These are phyloP conservation scores for Lineus longissimus DNA, from an alignment of 1,140 invertebrate species.

Conservation along the genomic window DNA sequence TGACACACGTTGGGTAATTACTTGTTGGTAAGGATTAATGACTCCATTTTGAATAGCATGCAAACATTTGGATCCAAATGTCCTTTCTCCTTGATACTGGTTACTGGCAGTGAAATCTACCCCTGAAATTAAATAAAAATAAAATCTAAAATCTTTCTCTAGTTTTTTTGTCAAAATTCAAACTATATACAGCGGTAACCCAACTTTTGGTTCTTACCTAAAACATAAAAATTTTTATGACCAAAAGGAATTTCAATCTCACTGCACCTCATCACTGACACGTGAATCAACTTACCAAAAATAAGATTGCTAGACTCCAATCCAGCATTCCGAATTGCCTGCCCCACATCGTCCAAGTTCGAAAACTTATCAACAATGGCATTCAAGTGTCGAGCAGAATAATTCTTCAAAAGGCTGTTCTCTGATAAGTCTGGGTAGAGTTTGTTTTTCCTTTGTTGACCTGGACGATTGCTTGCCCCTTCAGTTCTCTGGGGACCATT, in stretches of 20 bases:
- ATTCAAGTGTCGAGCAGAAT: constrained; percentile 6
- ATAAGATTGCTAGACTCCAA: constrained; percentile 54
- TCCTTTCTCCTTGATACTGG: constrained; percentile 43
- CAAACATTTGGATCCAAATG: constrained; percentile 38
- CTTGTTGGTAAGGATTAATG: constrained; percentile 41
- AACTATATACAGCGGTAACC: no score
- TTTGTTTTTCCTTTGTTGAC: no score
- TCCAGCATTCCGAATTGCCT: constrained; percentile 47
- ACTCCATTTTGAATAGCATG: constrained; percentile 26
- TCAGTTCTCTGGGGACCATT: no score
- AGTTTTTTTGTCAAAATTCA: no score
- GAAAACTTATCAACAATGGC: constrained; percentile 36
- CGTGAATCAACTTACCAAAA: constrained; percentile 36
- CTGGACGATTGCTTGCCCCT: no score
- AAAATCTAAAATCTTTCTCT: not conserved
- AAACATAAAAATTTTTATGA: no score
- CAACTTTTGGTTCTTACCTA: no score
- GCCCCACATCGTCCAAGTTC: constrained; percentile 43
- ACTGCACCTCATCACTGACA: not conserved
- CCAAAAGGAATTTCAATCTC: no score
- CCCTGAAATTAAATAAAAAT: constrained; percentile 28
- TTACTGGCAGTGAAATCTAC: constrained; percentile 58
- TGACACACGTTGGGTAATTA: constrained; percentile 9
- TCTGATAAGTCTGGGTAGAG: no score
- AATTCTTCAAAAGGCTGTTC: constrained; percentile 2